These are phyloP conservation scores for Cryptus armator DNA, from an alignment of 2,888 invertebrate genomes.

Conservation along the genomic window DNA sequence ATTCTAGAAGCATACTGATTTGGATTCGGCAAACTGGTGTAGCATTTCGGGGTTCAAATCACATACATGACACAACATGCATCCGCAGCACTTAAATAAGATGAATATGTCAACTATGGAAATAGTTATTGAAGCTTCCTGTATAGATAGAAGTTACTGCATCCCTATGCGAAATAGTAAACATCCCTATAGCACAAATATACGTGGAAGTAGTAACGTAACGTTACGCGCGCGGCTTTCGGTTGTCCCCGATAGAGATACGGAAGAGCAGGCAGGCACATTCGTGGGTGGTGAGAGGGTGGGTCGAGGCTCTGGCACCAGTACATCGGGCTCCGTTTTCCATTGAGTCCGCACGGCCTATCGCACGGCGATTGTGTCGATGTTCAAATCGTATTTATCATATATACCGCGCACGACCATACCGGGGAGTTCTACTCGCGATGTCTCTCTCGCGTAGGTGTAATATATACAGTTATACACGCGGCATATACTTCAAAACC, in stretches of 20 bases:
- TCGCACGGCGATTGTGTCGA: conserved; percentile 73
- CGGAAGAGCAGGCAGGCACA: conserved; percentile 35
- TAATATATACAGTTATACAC: conserved; percentile 39
- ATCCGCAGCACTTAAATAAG: background rate
- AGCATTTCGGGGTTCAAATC: background rate
- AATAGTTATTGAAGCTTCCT: conserved; percentile 33
- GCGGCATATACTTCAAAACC: conserved; percentile 50
- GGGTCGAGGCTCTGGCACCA: conserved; percentile 34
- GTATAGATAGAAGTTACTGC: conserved; percentile 18
- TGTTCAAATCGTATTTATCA: conserved; percentile 77
- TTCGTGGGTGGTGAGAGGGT: conserved; percentile 52
- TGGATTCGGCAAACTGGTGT: background rate
- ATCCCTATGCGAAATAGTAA: background rate
- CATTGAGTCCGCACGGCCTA: conserved; percentile 60
- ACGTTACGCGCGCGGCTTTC: conserved; percentile 35
- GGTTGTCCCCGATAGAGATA: conserved; percentile 50
- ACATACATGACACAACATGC: background rate
- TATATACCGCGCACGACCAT: conserved; percentile 69
- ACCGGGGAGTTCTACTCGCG: conserved; percentile 38
- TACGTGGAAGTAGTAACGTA: conserved; percentile 40
- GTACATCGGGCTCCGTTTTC: conserved; percentile 50
- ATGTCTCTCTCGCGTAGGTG: conserved; percentile 47
- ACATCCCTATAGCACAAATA: conserved; percentile 9
- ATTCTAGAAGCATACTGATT: background rate
- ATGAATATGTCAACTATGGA: conserved; percentile 5